Evolutionary conservation across 1,140 invertebrate genomes (phyloP), one percentile per base, ranked within the genome.

Genomic region (Teleopsis dalmanni): DNA sequence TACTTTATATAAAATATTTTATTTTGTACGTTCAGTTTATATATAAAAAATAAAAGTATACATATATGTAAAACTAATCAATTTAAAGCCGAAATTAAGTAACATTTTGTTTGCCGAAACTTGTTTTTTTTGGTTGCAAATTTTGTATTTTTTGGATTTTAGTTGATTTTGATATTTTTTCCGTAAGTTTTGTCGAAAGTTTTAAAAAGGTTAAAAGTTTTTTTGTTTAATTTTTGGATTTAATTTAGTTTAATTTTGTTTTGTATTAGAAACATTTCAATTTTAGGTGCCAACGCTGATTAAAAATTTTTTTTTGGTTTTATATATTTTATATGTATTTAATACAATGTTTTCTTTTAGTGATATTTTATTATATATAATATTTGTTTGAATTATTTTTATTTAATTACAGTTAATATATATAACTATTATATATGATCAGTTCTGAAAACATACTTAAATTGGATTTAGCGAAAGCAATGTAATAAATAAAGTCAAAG

Each of bases 91-190:
- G n/a, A n/a, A n/a, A n/a, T n/a, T n/a, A n/a, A n/a, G n/a, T n/a
- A n/a, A n/a, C n/a, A n/a, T n/a, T 47, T 47, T 47, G 33, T 47
- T 47, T 47, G 45, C 45, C 45, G 45, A 47, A 47, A 47, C 45
- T 47, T 47, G 45, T 21, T 47, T 47, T 47, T 46, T 3, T 23
- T 23, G 13, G n/a, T n/a, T 14, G 34, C 16, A 18, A 16, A 16
- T 18, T 36, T 16, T 36, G 7, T 36, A 14, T 27, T 27, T 41
- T 41, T 23, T 42, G 25, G 22, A n/a, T n/a, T n/a, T n/a, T n/a
- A n/a, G 23, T 43, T 31, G 42, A 18, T 44, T 31, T 9, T 44
- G 29, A 44, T 31, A 33, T 44, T 27, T 27, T 27, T 44, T 44
- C 34, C 33, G 27, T 29, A 18, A 10, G 41, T 33, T 16, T 43